phyloP scores from a whole-genome alignment of 2,113 vertebrate species.

The Peucedramus taeniatus region DNA sequence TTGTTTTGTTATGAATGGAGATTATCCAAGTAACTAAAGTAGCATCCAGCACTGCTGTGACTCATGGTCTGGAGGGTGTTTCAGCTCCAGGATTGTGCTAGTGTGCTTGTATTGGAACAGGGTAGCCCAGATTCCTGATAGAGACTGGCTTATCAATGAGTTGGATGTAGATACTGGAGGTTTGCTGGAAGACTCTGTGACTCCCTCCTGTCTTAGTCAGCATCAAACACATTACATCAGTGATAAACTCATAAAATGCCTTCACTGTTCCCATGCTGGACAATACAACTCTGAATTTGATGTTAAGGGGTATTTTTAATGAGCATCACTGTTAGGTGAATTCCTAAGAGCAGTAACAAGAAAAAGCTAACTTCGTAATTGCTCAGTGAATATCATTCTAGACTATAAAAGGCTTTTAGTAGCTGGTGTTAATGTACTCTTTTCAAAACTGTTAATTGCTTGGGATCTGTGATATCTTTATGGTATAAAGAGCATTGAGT shows the following conservation, averaged over 20 bases:
- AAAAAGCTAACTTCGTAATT: not conserved
- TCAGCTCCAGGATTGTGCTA: not conserved
- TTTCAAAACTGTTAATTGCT: not conserved
- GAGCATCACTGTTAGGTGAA: not conserved
- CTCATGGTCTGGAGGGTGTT: not conserved
- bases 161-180: not conserved
- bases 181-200: not conserved
- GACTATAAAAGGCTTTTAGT: not conserved
- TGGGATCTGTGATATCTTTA: not conserved
- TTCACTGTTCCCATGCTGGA: not conserved
- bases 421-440: not conserved
- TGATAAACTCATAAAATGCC: not conserved
- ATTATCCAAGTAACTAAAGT: not conserved
- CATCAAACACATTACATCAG: not conserved
- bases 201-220: not conserved
- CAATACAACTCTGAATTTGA: not conserved
- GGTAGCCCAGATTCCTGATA: not conserved
- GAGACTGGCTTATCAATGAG: rapidly evolving
- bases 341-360: not conserved
- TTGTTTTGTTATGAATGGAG: not conserved
- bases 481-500: not conserved
- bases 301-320: not conserved
- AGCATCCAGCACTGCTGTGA: not conserved
- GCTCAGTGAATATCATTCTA: not conserved
- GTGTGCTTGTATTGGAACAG: not conserved